These are phyloP conservation scores for Falco rusticolus DNA, from an alignment of 2,797 vertebrate genomes.

Conservation along the genomic window DNA sequence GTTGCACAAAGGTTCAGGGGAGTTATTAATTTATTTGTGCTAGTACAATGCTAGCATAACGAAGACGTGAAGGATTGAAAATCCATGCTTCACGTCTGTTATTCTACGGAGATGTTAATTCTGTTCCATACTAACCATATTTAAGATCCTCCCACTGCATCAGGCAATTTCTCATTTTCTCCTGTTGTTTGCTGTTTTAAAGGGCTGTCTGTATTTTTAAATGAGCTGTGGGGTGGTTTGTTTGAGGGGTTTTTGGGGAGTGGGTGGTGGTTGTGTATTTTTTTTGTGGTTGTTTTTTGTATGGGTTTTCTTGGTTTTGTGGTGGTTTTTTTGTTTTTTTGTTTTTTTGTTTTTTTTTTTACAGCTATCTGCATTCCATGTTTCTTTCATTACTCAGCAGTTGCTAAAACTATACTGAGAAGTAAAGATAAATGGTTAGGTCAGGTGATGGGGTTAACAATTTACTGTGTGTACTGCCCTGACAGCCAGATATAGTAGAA, in stretches of 20 bases:
- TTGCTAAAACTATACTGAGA: conserved; percentile 52
- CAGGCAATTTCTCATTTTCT: background rate
- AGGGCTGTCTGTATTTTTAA: background rate
- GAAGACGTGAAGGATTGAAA: conserved; percentile 24
- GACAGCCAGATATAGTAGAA: conserved; percentile 66
- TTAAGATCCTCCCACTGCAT: background rate
- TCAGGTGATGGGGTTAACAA: conserved; percentile 70
- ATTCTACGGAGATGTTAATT: background rate
- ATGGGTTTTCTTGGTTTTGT: background rate
- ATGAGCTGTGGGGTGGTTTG: background rate
- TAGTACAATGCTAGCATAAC: background rate
- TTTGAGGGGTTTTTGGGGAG: too few relatives aligned
- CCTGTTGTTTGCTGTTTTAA: background rate
- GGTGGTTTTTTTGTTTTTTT: too few relatives aligned
- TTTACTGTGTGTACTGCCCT: conserved; percentile 58
- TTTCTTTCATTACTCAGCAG: conserved; percentile 70
- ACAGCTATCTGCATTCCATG: conserved; percentile 35
- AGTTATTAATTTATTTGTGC: conserved; percentile 22
- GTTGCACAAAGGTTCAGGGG: background rate
- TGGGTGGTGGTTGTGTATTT: background rate
- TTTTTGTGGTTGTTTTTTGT: too few relatives aligned
- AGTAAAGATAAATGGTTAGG: conserved; percentile 65
- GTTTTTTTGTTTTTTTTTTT: background rate
- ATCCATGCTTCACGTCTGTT: background rate
- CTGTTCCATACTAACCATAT: conserved; percentile 8